Evolutionary conservation across 2,888 invertebrate genomes (phyloP).

Genomic region (Kuschelorhynchus macadamiae): DNA sequence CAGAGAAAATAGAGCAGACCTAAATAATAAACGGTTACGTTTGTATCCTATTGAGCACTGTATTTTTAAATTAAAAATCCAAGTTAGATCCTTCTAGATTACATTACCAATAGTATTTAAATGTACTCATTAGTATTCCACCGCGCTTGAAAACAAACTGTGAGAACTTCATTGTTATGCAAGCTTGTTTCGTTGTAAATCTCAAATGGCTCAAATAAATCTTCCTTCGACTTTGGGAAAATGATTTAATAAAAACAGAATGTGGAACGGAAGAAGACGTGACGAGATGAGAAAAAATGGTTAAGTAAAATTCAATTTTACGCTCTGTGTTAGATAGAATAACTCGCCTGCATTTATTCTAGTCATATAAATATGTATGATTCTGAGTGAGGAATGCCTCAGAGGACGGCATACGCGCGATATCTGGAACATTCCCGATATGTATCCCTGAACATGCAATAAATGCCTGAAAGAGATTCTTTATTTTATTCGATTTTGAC

Average conservation of each 20-base stretch:
- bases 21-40: too few species aligned
- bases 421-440: constrained; percentile 1
- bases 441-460: background rate
- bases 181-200: constrained; percentile 22
- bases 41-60: too few species aligned
- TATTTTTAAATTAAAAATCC: too few species aligned
- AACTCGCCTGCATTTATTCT: background rate
- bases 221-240: too few species aligned
- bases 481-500: too few species aligned
- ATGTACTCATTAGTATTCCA: constrained; percentile 11
- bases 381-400: constrained; percentile 1
- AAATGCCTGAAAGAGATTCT: too few species aligned
- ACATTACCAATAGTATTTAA: too few species aligned
- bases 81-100: too few species aligned
- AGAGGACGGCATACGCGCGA: background rate
- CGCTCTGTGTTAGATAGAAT: background rate
- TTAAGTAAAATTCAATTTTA: background rate
- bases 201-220: constrained; percentile 32
- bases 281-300: background rate
- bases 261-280: too few species aligned
- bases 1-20: too few species aligned
- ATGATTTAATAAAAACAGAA: too few species aligned
- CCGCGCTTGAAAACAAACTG: background rate
- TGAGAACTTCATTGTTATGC: constrained; percentile 13
- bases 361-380: constrained; percentile 6